Conservation (phyloP, 2,797 vertebrate species). For the Bovichtus diacanthus region DNA sequence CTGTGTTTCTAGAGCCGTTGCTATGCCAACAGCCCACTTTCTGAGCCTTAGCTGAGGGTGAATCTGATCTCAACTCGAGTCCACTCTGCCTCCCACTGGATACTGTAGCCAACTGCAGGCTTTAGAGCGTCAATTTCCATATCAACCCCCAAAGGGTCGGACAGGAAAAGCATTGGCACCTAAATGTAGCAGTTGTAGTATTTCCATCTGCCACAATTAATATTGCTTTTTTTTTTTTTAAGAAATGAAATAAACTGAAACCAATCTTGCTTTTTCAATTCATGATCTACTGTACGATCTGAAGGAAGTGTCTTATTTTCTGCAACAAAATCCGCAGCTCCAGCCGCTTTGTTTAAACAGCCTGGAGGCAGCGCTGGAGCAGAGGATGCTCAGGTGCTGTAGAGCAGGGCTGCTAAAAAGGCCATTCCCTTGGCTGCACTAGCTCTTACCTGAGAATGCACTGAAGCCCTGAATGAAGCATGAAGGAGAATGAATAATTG, state of each 20-base stretch:
- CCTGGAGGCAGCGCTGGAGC: conserved; percentile 64
- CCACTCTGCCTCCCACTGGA: conserved; percentile 86
- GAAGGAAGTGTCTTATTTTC: conserved; percentile 33
- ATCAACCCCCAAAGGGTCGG: conserved; percentile 47
- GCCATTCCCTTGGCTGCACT: conserved; percentile 60
- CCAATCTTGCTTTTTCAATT: conserved; percentile 23
- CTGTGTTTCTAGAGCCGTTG: conserved; percentile 86
- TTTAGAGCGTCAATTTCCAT: conserved; percentile 51
- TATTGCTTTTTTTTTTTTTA: conserved; percentile 47
- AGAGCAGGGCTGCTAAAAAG: conserved; percentile 68
- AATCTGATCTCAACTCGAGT: conserved; percentile 76
- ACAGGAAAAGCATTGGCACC: conserved; percentile 61
- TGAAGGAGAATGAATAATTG: conserved; percentile 82
- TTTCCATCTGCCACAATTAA: conserved; percentile 66
- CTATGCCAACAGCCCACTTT: conserved; percentile 90
- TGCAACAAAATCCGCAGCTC: conserved; percentile 40
- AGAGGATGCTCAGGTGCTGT: conserved; percentile 62
- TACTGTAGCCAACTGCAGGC: conserved; percentile 79
- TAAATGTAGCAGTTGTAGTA: conserved; percentile 57
- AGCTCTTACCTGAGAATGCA: conserved; percentile 79
- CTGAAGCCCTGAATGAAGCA: conserved; percentile 79
- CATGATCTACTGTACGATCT: conserved; percentile 11
- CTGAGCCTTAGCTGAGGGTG: conserved; percentile 79
- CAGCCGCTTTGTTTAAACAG: conserved; percentile 51
- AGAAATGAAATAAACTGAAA: conserved; percentile 48